phyloP scores from a whole-genome alignment of 2,797 vertebrate genomes.

The Sebastes wilsoni region DNA sequence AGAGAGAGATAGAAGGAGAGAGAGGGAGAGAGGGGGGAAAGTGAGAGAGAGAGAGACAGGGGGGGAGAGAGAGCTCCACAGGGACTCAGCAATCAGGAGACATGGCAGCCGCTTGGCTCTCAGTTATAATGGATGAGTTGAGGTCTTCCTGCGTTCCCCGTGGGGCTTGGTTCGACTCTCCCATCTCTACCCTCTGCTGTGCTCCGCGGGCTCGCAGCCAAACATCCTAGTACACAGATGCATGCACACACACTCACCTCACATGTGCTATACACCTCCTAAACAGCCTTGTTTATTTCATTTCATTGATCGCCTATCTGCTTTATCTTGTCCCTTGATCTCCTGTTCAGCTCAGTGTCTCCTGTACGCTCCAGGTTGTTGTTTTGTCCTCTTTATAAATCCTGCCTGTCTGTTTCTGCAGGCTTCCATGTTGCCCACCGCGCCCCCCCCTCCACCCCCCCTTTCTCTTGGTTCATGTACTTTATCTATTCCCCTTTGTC shows the following conservation, averaged over 20 bases:
- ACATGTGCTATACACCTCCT: conserved; percentile 34
- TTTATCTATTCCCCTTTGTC: conserved; percentile 75
- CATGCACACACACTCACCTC: conserved; percentile 27
- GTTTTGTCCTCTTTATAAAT: conserved; percentile 68
- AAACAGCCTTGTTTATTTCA: conserved; percentile 64
- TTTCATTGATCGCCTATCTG: conserved; percentile 68
- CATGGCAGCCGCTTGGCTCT: conserved; percentile 80
- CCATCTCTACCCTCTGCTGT: conserved; percentile 55
- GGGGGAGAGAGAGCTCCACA: conserved; percentile 39
- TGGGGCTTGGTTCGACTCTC: conserved; percentile 63
- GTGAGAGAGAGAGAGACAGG: conserved; percentile 4
- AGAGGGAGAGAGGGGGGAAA: not conserved
- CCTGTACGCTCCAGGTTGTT: conserved; percentile 60
- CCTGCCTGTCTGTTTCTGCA: conserved; percentile 48
- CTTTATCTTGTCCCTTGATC: conserved; percentile 59
- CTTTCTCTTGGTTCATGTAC: conserved; percentile 22
- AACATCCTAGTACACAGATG: conserved; percentile 26
- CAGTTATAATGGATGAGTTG: conserved; percentile 80
- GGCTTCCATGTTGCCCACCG: conserved; percentile 16
- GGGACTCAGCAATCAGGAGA: conserved; percentile 78
- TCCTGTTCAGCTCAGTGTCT: conserved; percentile 45
- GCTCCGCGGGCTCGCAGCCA: conserved; percentile 58
- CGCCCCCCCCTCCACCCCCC: not conserved
- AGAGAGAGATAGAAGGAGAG: not conserved
- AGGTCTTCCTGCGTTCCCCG: conserved; percentile 68